Conservation (phyloP, 1,140 invertebrate genomes). For the Apis laboriosa region DNA sequence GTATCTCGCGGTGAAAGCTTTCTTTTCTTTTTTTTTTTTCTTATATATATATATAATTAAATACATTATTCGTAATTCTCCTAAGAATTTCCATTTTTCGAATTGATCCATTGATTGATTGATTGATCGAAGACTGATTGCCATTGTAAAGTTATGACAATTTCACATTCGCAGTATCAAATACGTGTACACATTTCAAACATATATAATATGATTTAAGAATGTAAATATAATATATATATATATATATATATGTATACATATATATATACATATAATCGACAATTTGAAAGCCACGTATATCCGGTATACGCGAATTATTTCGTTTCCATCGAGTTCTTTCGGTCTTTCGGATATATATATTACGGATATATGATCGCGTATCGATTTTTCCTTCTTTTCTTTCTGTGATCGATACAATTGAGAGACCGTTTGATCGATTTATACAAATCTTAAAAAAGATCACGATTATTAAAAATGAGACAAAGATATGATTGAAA, state of each 20-base stretch:
- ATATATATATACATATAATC: constrained; percentile 32
- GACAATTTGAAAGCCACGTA: constrained; percentile 33
- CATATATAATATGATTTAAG: constrained; percentile 46
- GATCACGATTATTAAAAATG: neutral
- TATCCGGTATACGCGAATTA: constrained; percentile 32
- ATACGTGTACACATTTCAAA: constrained; percentile 48
- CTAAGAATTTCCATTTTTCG: neutral
- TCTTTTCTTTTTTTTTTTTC: neutral
- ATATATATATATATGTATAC: constrained; percentile 37
- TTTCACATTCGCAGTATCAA: constrained; percentile 44
- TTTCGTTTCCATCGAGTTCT: neutral
- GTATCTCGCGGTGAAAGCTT: neutral
- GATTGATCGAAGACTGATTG: constrained; percentile 5
- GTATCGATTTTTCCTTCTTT: neutral
- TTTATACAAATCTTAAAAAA: constrained; percentile 38
- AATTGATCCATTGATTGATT: constrained; percentile 18
- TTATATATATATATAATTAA: neutral
- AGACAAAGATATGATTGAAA: constrained; percentile 52
- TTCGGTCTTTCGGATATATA: neutral
- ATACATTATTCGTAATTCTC: neutral
- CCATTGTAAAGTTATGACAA: constrained; percentile 39
- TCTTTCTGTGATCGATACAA: neutral
- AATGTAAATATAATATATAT: constrained; percentile 47
- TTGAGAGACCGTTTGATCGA: constrained; percentile 6
- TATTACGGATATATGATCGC: neutral